Percentiles rank a stretch among this genome's conserved stretches.
phyloP scores from a whole-genome alignment of 1,140 invertebrate genomes.

The Coenobita brevimanus region DNA sequence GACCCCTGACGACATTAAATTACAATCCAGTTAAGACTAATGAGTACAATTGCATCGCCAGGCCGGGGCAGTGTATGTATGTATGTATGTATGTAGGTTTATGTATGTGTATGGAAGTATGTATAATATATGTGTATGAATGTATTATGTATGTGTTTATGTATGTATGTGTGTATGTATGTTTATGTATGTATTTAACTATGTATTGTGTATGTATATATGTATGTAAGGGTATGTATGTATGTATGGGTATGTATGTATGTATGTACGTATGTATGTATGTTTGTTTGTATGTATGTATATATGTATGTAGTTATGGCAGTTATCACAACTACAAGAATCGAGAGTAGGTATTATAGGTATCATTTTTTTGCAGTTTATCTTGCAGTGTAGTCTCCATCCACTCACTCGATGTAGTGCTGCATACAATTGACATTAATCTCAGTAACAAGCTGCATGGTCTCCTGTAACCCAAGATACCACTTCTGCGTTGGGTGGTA shows the following conservation, averaged over 20 bases:
- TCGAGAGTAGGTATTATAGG: no score
- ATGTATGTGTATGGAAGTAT: conserved; percentile 2
- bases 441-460: neutral
- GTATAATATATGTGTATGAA: neutral
- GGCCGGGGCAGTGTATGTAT: neutral
- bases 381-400: neutral
- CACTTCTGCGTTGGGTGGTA: neutral
- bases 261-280: conserved; percentile 17
- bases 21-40: no score
- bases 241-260: neutral
- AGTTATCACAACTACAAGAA: no score
- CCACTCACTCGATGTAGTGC: neutral
- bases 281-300: conserved; percentile 26
- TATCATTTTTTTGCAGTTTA: neutral
- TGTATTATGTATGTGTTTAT: neutral
- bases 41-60: no score
- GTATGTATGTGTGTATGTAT: neutral
- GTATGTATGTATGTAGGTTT: conserved; percentile 16
- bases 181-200: neutral
- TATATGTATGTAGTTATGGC: neutral
- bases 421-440: neutral
- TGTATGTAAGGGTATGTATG: neutral
- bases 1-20: no score
- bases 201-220: neutral
- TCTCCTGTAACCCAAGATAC: neutral